These are phyloP conservation scores for Agrochola lychnidis DNA, from an alignment of 2,888 invertebrate species.

Conservation along the genomic window DNA sequence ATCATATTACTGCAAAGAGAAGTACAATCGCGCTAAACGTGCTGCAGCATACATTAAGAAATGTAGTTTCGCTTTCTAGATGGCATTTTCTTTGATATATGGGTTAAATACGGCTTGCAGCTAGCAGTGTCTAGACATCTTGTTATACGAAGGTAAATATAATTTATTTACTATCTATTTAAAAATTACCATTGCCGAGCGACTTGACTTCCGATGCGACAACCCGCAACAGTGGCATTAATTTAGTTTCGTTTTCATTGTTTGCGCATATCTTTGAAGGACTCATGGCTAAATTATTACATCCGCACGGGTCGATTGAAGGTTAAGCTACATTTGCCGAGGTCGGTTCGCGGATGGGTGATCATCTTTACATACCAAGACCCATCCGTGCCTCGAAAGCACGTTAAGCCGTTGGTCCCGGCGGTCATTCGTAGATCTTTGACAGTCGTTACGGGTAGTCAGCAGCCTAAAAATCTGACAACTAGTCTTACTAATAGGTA, in stretches of 20 bases:
- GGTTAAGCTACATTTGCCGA: no score
- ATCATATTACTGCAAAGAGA: conserved; percentile 76
- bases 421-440: background rate
- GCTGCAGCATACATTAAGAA: conserved; percentile 64
- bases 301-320: background rate
- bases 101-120: conserved; percentile 8
- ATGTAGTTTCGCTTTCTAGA: conserved; percentile 66
- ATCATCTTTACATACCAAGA: background rate
- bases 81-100: conserved; percentile 51
- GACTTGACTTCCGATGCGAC: no score
- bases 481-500: background rate
- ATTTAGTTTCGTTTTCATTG: no score
- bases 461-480: background rate
- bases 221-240: no score
- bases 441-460: background rate
- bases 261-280: background rate
- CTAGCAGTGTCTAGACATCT: conserved; percentile 19
- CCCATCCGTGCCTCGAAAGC: no score
- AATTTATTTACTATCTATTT: background rate
- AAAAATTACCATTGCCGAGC: background rate
- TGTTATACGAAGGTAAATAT: background rate
- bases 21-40: conserved; percentile 64
- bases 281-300: background rate
- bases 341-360: no score
- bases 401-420: no score